Evolutionary conservation across 2,888 invertebrate species (phyloP), one percentile per base, ranked within the genome.

Genomic region (Dicyrtomina minuta): DNA sequence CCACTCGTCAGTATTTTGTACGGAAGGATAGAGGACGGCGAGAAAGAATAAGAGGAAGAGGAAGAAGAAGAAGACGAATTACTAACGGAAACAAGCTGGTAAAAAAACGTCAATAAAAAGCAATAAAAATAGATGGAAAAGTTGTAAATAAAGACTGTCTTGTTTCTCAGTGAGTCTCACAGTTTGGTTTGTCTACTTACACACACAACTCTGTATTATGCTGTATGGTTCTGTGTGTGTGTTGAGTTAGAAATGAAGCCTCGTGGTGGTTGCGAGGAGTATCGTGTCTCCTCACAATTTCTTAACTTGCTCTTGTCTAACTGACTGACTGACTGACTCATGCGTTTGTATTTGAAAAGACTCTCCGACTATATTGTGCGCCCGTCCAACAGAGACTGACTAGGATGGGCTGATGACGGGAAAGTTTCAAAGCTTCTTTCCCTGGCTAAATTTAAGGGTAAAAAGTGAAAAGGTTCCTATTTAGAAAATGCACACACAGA

Each of bases 91-190:
- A 22, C 2, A 20, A 51, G 17, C 12, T 51, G 55, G 24, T 55
- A 22, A 27, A 27, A 39, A 27, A 61, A 61, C 20, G 64, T 51
- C 51, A 64, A 51, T 64, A 64, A 64, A 61, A 51, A 64, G 51
- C 64, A 64, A 64, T 64, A 53, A 51, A 64, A 64, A 51, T 53
- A 22, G 39, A 64, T 53, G 64, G 64, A 51, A 27, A 64, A 51
- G 64, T 64, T 64, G 53, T 61, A 61, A 61, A 61, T 49, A 61
- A 61, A 24, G 49, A 61, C 22, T 4, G n/a, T 12, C 27, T 49
- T 27, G 44, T 61, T 24, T 13, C 44, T 44, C n/a, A n/a, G n/a
- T n/a, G n/a, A n/a, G n/a, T n/a, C n/a, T n/a, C n/a, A n/a, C n/a
- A n/a, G n/a, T n/a, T 39, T 41, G 46, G 46, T 17, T 26, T n/a